Evolutionary conservation across 53 echinoderm and acorn worm species (phyloP), one percentile per base, ranked within the genome.

Genomic region (Luidia sarsii): DNA sequence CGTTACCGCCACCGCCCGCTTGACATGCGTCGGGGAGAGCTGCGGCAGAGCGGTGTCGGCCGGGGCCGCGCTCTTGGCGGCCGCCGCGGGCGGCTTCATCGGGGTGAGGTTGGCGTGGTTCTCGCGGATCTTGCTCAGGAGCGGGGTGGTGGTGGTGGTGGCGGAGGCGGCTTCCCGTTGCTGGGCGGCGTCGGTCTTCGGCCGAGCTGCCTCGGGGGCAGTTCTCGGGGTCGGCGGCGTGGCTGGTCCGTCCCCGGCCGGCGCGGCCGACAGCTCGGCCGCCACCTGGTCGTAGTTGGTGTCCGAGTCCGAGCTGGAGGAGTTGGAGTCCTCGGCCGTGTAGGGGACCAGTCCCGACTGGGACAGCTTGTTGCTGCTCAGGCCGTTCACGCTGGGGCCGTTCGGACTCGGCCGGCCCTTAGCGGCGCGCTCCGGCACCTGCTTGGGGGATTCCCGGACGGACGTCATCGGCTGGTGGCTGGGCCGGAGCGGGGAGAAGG

Each of bases 281-380:
- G 80, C 92, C 33, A 95, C 71, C 18, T 60, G 74, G 52, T 95
- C 95, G 57, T 95, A 95, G 68, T 95, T 88, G 20, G 68, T 77
- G 7, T 95, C 95, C 8, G 95, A 95, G 24, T 95, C 95, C 72
- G 92, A 88, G 18, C 82, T 70, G 19, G 87, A 87, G 1, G 71
- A 65, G 57, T 81, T 90, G 3, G 91, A 91, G 75, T 94, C 94
- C 19, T 92, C 92, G 23, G 77, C 80, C 2, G 77, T 72, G 72
- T 95, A 95, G 0, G 95, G 95, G 10, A 95, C 84, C 16, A 84
- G 84, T 30, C 72, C 84, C n/a, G 73, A 72, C 3, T 64, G 72
- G 30, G 73, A 4, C 28, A 33, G 51, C 48, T 51, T 36, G 10
- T 57, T 65, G 4, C 50, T 46, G 20, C 45, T 32, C 15, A 57